Evolutionary conservation across 2,888 invertebrate species (phyloP).

Genomic region (Therioaphis trifolii): DNA sequence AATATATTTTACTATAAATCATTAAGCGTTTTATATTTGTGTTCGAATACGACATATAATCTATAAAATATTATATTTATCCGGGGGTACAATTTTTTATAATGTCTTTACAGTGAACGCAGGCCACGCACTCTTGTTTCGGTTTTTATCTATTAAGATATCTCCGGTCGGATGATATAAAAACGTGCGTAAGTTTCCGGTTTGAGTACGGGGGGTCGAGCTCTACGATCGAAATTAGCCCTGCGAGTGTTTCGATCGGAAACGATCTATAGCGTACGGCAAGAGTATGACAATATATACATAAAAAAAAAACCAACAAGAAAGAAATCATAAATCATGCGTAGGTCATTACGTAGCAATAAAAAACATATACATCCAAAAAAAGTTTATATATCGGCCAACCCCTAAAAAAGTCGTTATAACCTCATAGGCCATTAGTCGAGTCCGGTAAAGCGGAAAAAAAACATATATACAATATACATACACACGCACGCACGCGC

Average conservation of each 20-base stretch:
- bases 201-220: not conserved
- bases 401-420: constrained; percentile 62
- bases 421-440: constrained; percentile 61
- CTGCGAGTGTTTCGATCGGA: constrained; percentile 51
- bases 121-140: constrained; percentile 10
- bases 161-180: not conserved
- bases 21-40: too few relatives aligned
- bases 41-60: too few relatives aligned
- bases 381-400: constrained; percentile 57
- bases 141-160: constrained; percentile 42
- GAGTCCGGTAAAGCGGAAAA: constrained; percentile 62
- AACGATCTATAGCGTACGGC: not conserved
- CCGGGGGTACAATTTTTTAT: not conserved
- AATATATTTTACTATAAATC: not conserved
- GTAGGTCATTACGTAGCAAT: constrained; percentile 62
- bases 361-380: constrained; percentile 58
- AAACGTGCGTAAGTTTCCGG: constrained; percentile 50
- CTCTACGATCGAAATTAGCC: constrained; percentile 46
- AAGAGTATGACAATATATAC: not conserved
- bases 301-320: not conserved
- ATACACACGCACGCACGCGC: not conserved
- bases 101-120: not conserved
- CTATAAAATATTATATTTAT: not conserved
- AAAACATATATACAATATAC: constrained; percentile 36
- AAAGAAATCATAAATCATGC: constrained; percentile 61